Conservation (phyloP, 2,888 invertebrate genomes). For the Pimpla rufipes region DNA sequence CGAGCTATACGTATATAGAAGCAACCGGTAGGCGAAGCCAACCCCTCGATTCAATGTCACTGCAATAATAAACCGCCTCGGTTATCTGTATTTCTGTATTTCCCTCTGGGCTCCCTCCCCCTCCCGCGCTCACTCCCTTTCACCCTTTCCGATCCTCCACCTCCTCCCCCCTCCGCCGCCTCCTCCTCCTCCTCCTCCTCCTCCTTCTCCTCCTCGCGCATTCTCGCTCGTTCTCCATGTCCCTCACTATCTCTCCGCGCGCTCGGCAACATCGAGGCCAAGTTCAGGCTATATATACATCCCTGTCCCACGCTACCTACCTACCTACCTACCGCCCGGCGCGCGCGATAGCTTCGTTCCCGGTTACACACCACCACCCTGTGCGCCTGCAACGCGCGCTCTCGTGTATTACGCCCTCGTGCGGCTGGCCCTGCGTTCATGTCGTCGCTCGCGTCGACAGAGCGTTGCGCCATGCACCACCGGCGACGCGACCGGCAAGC, state of each 20-base stretch:
- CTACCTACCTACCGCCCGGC: conserved; percentile 54
- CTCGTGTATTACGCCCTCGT: conserved; percentile 40
- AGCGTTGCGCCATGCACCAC: conserved; percentile 35
- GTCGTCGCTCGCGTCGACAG: conserved; percentile 56
- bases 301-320: conserved; percentile 49
- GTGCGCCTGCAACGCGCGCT: conserved; percentile 49
- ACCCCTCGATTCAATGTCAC: conserved; percentile 82
- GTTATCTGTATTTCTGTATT: conserved; percentile 84
- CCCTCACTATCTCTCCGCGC: conserved; percentile 71
- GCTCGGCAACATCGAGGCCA: conserved; percentile 84
- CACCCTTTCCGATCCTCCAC: conserved; percentile 58
- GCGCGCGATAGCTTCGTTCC: conserved; percentile 59
- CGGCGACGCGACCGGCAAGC: conserved; percentile 52
- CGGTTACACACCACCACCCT: conserved; percentile 69
- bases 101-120: conserved; percentile 81
- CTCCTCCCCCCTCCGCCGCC: conserved; percentile 48
- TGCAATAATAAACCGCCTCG: conserved; percentile 83
- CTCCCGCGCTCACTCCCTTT: conserved; percentile 48
- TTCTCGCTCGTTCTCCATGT: conserved; percentile 58
- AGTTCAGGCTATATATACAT: conserved; percentile 83
- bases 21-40: conserved; percentile 72
- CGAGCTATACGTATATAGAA: conserved; percentile 23
- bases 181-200: background rate
- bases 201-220: conserved; percentile 59
- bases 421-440: conserved; percentile 53